A percentile compares a stretch with the other conserved stretches of the same genome.
Evolutionary conservation across 2,888 invertebrate genomes (phyloP).

Genomic region (Ellobium chinense): DNA sequence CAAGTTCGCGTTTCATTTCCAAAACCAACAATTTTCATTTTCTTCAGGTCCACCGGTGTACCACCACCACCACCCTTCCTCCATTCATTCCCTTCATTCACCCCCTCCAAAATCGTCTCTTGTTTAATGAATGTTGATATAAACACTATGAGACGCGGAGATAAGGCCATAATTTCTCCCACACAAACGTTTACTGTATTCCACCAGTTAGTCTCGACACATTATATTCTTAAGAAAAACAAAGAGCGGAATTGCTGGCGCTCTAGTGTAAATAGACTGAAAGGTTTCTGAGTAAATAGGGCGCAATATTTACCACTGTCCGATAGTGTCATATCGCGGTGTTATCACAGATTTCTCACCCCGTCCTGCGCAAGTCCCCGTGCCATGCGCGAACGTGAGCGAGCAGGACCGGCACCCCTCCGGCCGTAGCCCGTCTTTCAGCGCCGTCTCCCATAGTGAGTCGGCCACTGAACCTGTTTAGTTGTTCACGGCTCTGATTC

Average conservation of each 20-base stretch:
- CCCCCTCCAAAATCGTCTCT: not conserved
- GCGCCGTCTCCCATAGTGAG: not conserved
- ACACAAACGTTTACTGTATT: constrained; percentile 18
- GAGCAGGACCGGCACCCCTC: not conserved
- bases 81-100: not conserved
- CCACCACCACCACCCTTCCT: not conserved
- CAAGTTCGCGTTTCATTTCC: too few relatives aligned
- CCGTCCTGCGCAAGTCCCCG: not conserved
- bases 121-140: constrained; percentile 28
- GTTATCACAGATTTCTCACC: constrained; percentile 27
- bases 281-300: constrained; percentile 28
- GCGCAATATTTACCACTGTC: constrained; percentile 21
- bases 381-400: too few relatives aligned
- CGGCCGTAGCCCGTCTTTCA: not conserved
- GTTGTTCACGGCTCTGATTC: not conserved
- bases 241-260: constrained; percentile 11
- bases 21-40: too few relatives aligned
- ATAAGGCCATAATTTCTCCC: not conserved
- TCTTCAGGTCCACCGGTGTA: too few relatives aligned
- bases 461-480: constrained; percentile 2
- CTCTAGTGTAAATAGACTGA: constrained; percentile 2
- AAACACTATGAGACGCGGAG: constrained; percentile 21
- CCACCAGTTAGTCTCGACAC: not conserved
- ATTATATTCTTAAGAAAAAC: constrained; percentile 30
- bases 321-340: constrained; percentile 19